Evolutionary conservation across 2,888 invertebrate species (phyloP), one percentile per base, ranked within the genome.

Genomic region (Anthophora plumipes): DNA sequence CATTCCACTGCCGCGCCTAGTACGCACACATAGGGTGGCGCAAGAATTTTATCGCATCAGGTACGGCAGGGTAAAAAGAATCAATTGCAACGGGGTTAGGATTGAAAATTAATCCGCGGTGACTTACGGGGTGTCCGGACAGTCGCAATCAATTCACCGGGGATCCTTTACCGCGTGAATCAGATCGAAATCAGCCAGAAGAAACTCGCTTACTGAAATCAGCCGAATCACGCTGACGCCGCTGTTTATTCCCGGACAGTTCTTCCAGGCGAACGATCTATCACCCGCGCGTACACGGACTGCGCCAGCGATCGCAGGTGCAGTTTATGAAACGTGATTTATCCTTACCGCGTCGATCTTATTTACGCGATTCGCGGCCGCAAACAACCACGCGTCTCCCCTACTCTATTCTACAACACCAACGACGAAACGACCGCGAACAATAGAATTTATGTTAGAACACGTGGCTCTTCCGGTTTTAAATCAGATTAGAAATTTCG

Each of bases 221-320:
- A 60, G 77, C 59, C 80, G 87, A 88, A 81, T 88, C 89, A 89
- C 75, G 76, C 80, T 84, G 89, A 89, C 89, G 78, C 22, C 74
- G 84, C 82, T 75, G 73, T 84, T 89, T 89, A 69, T 85, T 73
- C 67, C 77, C 75, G 75, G 82, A 77, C 73, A 71, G 70, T 82
- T 85, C 85, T 82, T 87, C 82, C 78, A 64, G 74, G 77, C 71
- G 66, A 77, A 73, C 82, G 70, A 85, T 85, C 82, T 82, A 85
- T 85, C 85, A 87, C 72, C 77, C 48, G 39, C 57, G 52, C 46
- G 67, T 61, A 68, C 71, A 81, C 72, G 48, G 31, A 39, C 22
- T 43, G 66, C 63, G 52, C 37, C 31, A 31, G 67, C 69, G 77
- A 82, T 82, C 77, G 80, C 79, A 82, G 67, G 70, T 85, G 68